phyloP scores from a whole-genome alignment of 2,797 vertebrate genomes.

The Pseudomugil gertrudae region DNA sequence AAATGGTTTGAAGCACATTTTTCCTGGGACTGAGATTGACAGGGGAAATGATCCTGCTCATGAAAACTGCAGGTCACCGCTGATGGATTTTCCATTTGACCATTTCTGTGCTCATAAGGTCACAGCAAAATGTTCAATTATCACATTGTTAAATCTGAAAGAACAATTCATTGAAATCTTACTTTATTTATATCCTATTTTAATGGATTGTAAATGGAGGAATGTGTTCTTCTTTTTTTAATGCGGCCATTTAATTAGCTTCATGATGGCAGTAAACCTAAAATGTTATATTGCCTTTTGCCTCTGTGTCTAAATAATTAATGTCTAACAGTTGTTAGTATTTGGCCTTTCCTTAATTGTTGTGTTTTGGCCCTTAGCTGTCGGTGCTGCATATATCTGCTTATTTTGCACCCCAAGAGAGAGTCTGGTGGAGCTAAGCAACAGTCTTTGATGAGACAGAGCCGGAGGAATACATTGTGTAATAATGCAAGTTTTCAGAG shows the following conservation, averaged over 20 bases:
- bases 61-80: slow-evolving; percentile 12
- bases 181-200: slow-evolving; percentile 18
- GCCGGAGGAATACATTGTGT: not conserved
- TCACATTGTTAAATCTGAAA: slow-evolving; percentile 21
- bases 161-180: slow-evolving; percentile 10
- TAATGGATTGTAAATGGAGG: slow-evolving; percentile 24
- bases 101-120: slow-evolving; percentile 7
- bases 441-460: slow-evolving; percentile 8
- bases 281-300: slow-evolving; percentile 37
- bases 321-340: slow-evolving; percentile 49
- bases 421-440: slow-evolving; percentile 24
- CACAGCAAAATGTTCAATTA: slow-evolving; percentile 23
- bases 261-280: slow-evolving; percentile 38
- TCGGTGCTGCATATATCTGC: slow-evolving; percentile 10
- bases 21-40: slow-evolving; percentile 15
- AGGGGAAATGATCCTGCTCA: slow-evolving; percentile 4
- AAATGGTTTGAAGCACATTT: slow-evolving; percentile 28
- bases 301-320: slow-evolving; percentile 57
- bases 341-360: slow-evolving; percentile 48
- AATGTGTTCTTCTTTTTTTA: slow-evolving; percentile 10
- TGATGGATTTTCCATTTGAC: slow-evolving; percentile 7
- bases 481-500: slow-evolving; percentile 2
- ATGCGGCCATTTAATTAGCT: slow-evolving; percentile 29
- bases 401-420: slow-evolving; percentile 24
- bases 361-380: slow-evolving; percentile 40